Percentiles rank a stretch among this genome's conserved stretches.
Conservation (phyloP, 2,797 vertebrate genomes). For the Alauda arvensis region DNA sequence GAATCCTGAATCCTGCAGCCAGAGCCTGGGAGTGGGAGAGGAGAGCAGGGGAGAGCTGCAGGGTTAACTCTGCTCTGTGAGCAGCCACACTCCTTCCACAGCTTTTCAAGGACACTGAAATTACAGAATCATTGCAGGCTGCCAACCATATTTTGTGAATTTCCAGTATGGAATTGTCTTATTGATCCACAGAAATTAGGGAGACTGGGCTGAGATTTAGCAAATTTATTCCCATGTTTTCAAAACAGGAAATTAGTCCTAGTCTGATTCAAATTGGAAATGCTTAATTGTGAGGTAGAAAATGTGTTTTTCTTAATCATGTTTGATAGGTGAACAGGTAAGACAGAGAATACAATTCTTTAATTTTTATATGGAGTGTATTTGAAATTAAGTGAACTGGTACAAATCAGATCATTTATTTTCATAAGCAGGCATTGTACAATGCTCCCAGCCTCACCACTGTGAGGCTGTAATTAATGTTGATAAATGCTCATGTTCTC, state of each 20-base stretch:
- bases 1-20: neutral
- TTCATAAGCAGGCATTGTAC: conserved; percentile 18
- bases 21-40: neutral
- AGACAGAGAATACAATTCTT: neutral
- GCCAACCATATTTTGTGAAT: neutral
- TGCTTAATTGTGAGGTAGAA: neutral
- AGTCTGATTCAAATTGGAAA: neutral
- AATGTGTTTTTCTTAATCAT: neutral
- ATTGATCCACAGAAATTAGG: neutral
- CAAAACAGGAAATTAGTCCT: neutral
- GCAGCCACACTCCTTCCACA: neutral
- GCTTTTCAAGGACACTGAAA: neutral
- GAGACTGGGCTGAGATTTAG: neutral
- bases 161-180: neutral
- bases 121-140: neutral
- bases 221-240: neutral
- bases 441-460: neutral
- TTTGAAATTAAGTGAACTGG: conserved; percentile 13
- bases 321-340: neutral
- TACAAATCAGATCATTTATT: conserved; percentile 35
- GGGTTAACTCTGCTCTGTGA: neutral
- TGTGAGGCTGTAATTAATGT: conserved; percentile 48
- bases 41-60: neutral
- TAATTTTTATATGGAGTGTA: neutral
- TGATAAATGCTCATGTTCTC: conserved; percentile 50